Percentiles rank a stretch among this genome's conserved stretches.
These are phyloP conservation scores for Trachelus iudaicus DNA, from an alignment of 2,888 invertebrate species.

Conservation along the genomic window DNA sequence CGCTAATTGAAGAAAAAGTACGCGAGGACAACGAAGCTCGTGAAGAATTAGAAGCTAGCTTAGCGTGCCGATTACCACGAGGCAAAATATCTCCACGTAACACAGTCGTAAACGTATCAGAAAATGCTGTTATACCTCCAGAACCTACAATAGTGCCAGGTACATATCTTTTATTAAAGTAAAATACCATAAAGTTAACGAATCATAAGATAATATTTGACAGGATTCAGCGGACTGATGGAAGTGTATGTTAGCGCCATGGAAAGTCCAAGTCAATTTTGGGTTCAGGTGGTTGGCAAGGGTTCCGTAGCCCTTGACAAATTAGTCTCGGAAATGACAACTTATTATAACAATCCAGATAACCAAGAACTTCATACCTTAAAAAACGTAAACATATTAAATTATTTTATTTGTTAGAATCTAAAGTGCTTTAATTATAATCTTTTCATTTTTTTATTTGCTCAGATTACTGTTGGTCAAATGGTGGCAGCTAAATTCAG, in stretches of 20 bases:
- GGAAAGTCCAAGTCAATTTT: slow-evolving; percentile 82
- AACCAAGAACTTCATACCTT: slow-evolving; percentile 72
- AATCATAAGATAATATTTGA: slow-evolving; percentile 14
- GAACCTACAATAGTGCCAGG: slow-evolving; percentile 3
- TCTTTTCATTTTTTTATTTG: slow-evolving; percentile 50
- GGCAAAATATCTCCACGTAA: slow-evolving; percentile 39
- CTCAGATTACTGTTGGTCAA: slow-evolving; percentile 76
- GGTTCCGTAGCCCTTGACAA: slow-evolving; percentile 81
- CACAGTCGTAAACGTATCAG: slow-evolving; percentile 19
- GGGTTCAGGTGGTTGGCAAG: slow-evolving; percentile 86
- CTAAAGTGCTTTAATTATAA: slow-evolving; percentile 23
- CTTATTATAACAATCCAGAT: slow-evolving; percentile 77
- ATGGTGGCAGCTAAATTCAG: slow-evolving; percentile 86
- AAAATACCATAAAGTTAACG: neutral
- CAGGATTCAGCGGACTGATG: slow-evolving; percentile 70
- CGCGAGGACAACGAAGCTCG: slow-evolving; percentile 55
- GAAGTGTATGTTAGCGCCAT: slow-evolving; percentile 91
- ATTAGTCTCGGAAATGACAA: slow-evolving; percentile 84
- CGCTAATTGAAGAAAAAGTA: slow-evolving; percentile 78
- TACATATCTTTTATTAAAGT: slow-evolving; percentile 1
- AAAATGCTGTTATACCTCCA: slow-evolving; percentile 11
- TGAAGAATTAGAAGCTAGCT: slow-evolving; percentile 33
- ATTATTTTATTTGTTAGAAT: slow-evolving; percentile 8
- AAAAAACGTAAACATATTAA: slow-evolving; percentile 50
- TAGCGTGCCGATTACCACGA: slow-evolving; percentile 35